Base-by-base conservation (phyloP, 2,888 invertebrate genomes). In the Gonocerus acuteangulatus region DNA sequence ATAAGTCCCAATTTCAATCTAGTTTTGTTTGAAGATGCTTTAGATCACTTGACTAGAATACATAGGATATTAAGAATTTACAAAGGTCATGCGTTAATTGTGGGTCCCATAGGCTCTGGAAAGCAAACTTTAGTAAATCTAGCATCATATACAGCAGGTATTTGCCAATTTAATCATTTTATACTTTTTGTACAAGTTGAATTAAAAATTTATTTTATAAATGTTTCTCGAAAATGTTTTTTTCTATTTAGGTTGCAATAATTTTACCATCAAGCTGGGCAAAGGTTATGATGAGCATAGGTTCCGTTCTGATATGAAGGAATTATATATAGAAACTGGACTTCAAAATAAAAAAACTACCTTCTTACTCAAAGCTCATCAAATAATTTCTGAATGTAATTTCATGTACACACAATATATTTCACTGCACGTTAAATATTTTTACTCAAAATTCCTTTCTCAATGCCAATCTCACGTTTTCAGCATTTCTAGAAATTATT, bases 91-190 rank as follows among this genome's bases (percentile, higher is more conserved):
- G 83, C 86, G 3, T 78, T 95, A 74, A 76, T 94, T 42, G 85
- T 94, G 13, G 95, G 95, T 9, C 88, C 91, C 1, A 92, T 91
- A 1, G 94, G 95, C 18, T 85, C 89, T 69, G 95, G 95, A 18
- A 94, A 95, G 75, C 85, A 87, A 70, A 84, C 85, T 65, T 79
- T 94, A 19, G 86, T 89, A 18, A 80, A 81, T 54, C 78, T 95
- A 3, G 86, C 93, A 0, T 80, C 91, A 0, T 93, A 87, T 71
- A 86, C 94, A 0, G 93, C 94, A 1, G 82, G 83, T 80, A 63
- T 11, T 27, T 13, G 32, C 2, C 13, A 52, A 6, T 9, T 27
- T n/a, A n/a, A n/a, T 9, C 27, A 6, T 27, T 27, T 27, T 9
- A 27, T 6, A 27, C 4, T 27, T 6, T 27, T 6, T 27, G n/a